phyloP scores from a whole-genome alignment of 1,140 invertebrate genomes.

The Rhynchophorus ferrugineus region DNA sequence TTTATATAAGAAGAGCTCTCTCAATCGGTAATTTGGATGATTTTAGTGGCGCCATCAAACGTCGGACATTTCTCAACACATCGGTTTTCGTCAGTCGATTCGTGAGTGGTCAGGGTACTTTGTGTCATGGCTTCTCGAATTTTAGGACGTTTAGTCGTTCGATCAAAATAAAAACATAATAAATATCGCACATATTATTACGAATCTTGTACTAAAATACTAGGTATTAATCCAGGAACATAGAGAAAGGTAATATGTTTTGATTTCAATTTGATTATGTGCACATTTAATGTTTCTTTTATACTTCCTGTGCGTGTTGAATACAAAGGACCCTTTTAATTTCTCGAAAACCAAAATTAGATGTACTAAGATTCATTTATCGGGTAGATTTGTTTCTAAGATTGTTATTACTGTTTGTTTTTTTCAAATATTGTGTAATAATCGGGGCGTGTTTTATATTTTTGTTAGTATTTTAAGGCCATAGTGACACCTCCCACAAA shows the following conservation, averaged over 20 bases:
- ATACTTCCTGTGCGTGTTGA: slow-evolving; percentile 17
- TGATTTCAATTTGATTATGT: neutral
- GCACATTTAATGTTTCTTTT: slow-evolving; percentile 3
- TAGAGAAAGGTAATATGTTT: slow-evolving; percentile 3
- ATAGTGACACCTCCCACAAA: slow-evolving; percentile 10
- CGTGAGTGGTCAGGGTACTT: slow-evolving; percentile 12
- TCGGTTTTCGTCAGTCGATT: slow-evolving; percentile 14
- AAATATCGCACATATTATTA: neutral
- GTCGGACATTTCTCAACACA: slow-evolving; percentile 1
- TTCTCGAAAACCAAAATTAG: neutral
- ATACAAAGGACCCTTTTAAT: slow-evolving; percentile 16
- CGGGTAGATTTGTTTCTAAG: neutral
- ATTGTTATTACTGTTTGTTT: neutral
- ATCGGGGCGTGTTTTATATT: neutral
- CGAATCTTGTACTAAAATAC: neutral
- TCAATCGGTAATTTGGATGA: slow-evolving; percentile 6
- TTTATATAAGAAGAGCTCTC: too few relatives aligned
- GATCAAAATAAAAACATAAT: slow-evolving; percentile 15
- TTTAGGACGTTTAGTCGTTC: slow-evolving; percentile 6
- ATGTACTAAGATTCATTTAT: neutral
- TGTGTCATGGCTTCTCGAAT: slow-evolving; percentile 18
- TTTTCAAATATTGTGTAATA: neutral
- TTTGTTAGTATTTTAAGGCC: neutral
- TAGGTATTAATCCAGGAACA: neutral
- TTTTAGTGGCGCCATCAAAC: slow-evolving; percentile 9